Base-by-base conservation (phyloP, 2,113 vertebrate species). In the Melozone crissalis region DNA sequence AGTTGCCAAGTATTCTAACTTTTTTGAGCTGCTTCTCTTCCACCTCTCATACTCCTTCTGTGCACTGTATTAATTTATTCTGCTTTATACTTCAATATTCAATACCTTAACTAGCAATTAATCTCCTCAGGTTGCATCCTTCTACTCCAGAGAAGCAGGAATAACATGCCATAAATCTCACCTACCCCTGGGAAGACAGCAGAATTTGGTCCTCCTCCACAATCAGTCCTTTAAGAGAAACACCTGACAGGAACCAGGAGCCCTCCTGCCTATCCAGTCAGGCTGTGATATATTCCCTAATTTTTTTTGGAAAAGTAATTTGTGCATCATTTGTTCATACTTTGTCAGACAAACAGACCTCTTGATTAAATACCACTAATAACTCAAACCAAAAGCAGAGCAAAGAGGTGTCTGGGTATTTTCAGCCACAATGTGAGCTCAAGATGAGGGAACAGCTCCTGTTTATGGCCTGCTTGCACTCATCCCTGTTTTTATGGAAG, bases 321-420 rank as follows among this genome's bases (percentile, higher is more conserved):
- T n/a, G 13, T 41, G n/a, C 37, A 47, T 12, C 21, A 7, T 68
- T 81, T 44, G 8, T 14, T 57, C 6, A 10, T 55, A 20, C 44
- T 76, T 63, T 68, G 7, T 49, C 33, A 61, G 39, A 6, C 27
- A 85, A 90, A 67, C 47, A 51, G 59, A 35, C 72, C 35, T 41
- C 7, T 71, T 89, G 89, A 92, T 93, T 87, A 71, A 96, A 91
- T 77, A 93, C 77, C 83, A 84, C 33, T 84, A 87, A 82, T 69
- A 76, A 79, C 52, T 94, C 82, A 90, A 91, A 69, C 54, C 68
- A 82, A 95, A 74, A 94, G 76, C 87, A 76, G 92, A 82, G 96
- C 37, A 67, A 92, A 89, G 90, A 27, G 7, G 5, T 54, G 18
- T 24, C 57, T 5, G 14, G 6, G 71, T 93, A 63, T 30, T 75